A percentile compares a stretch with the other conserved stretches of the same genome.
phyloP scores from a whole-genome alignment of 2,888 invertebrate species.

The Anorthoa munda region DNA sequence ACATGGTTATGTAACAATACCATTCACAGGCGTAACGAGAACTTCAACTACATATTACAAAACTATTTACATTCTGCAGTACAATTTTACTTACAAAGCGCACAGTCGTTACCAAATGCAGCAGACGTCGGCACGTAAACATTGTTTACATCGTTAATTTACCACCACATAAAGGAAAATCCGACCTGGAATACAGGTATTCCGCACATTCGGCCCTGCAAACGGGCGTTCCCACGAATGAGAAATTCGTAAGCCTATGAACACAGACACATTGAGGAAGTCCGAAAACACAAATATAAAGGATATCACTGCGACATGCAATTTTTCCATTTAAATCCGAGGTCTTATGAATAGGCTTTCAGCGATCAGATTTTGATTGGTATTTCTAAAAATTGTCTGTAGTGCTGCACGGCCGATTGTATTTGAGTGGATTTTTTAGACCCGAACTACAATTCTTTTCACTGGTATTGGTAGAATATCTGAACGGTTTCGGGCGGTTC shows the following conservation, averaged over 20 bases:
- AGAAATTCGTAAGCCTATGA: constrained; percentile 49
- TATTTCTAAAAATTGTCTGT: constrained; percentile 2
- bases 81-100: constrained; percentile 60
- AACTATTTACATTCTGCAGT: constrained; percentile 39
- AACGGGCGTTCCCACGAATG: constrained; percentile 70
- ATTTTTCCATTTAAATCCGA: constrained; percentile 32
- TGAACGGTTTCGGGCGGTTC: background rate
- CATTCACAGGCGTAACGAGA: background rate
- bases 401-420: background rate
- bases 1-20: background rate
- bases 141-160: constrained; percentile 74
- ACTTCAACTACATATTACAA: background rate
- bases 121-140: constrained; percentile 65
- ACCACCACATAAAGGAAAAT: constrained; percentile 74
- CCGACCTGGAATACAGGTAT: constrained; percentile 70
- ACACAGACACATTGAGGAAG: constrained; percentile 27
- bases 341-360: constrained; percentile 11
- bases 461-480: background rate
- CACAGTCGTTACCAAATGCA: constrained; percentile 49
- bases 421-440: constrained; percentile 10
- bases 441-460: background rate
- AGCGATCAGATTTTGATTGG: constrained; percentile 1
- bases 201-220: constrained; percentile 65
- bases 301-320: constrained; percentile 8
- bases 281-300: constrained; percentile 34